phyloP scores from a whole-genome alignment of 2,113 vertebrate genomes.

The Zingel zingel region DNA sequence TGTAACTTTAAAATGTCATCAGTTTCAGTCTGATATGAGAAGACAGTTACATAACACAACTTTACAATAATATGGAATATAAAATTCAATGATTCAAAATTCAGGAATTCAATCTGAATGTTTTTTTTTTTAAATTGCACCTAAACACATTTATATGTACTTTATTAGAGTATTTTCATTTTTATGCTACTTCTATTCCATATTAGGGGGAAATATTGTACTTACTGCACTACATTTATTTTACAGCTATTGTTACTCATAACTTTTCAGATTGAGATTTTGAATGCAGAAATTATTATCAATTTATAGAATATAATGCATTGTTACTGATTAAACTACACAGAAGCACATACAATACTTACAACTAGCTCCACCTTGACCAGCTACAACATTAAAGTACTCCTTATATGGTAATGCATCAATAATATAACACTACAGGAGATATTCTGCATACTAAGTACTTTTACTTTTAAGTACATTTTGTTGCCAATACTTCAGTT shows the following conservation, averaged over 20 bases:
- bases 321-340: background rate
- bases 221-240: background rate
- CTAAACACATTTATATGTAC: background rate
- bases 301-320: background rate
- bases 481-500: background rate
- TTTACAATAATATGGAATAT: background rate
- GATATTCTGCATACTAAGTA: background rate
- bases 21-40: background rate
- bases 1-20: background rate
- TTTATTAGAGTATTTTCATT: background rate
- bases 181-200: background rate
- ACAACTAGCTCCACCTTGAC: background rate
- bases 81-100: background rate
- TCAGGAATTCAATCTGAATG: background rate
- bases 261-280: background rate
- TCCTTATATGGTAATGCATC: background rate
- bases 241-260: background rate
- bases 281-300: too few relatives aligned
- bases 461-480: background rate
- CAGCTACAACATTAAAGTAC: background rate
- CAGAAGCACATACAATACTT: background rate
- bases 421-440: background rate
- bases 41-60: background rate
- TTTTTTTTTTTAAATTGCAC: background rate
- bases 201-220: background rate